phyloP scores from a whole-genome alignment of 2,113 vertebrate genomes.

The Channa argus region DNA sequence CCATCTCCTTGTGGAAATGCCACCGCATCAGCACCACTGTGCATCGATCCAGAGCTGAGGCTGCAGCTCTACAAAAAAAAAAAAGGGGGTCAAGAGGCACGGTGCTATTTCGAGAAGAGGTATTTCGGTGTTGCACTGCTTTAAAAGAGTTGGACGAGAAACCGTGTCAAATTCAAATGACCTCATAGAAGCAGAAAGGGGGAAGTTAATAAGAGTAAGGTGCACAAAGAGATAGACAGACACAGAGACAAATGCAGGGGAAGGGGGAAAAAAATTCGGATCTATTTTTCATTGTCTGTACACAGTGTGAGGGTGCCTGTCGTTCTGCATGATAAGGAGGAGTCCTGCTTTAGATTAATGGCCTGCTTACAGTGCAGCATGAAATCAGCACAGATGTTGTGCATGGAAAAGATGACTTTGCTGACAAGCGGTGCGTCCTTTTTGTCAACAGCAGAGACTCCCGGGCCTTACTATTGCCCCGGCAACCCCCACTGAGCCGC shows the following conservation, averaged over 20 bases:
- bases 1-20: slow-evolving; percentile 76
- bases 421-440: slow-evolving; percentile 78
- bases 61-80: slow-evolving; percentile 38
- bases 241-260: slow-evolving; percentile 44
- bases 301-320: slow-evolving; percentile 60
- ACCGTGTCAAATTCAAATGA: slow-evolving; percentile 53
- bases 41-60: slow-evolving; percentile 56
- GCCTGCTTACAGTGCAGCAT: slow-evolving; percentile 64
- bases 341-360: slow-evolving; percentile 75
- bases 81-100: slow-evolving; percentile 52
- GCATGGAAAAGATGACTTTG: slow-evolving; percentile 79
- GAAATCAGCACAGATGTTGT: slow-evolving; percentile 68
- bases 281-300: slow-evolving; percentile 67
- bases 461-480: slow-evolving; percentile 40
- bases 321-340: slow-evolving; percentile 65
- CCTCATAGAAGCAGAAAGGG: slow-evolving; percentile 22
- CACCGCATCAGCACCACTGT: slow-evolving; percentile 60
- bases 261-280: slow-evolving; percentile 28
- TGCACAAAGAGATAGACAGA: slow-evolving; percentile 26
- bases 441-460: slow-evolving; percentile 67
- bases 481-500: slow-evolving; percentile 50
- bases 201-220: slow-evolving; percentile 37
- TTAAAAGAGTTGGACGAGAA: slow-evolving; percentile 34
- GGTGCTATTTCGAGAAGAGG: slow-evolving; percentile 45
- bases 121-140: slow-evolving; percentile 25